Conservation (phyloP, 2,797 vertebrate species). For the Poeciliopsis paucimaculata region DNA sequence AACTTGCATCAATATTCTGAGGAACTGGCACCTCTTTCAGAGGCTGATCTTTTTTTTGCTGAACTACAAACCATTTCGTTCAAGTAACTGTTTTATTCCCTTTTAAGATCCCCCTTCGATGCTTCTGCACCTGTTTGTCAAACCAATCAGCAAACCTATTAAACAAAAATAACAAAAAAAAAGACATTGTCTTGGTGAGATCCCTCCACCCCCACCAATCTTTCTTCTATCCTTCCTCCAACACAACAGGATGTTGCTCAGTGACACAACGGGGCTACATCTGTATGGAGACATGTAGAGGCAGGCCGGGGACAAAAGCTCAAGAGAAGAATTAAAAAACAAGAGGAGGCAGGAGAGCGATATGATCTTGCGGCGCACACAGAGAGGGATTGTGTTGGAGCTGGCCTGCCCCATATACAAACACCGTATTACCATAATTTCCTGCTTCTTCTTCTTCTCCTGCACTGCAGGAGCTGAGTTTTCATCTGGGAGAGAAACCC, state of each 20-base stretch:
- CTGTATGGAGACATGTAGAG: slow-evolving; percentile 71
- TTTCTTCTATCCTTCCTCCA: slow-evolving; percentile 13
- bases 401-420: slow-evolving; percentile 48
- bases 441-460: slow-evolving; percentile 26
- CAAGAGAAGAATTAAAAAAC: slow-evolving; percentile 64
- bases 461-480: slow-evolving; percentile 34
- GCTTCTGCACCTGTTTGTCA: slow-evolving; percentile 39
- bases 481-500: slow-evolving; percentile 1
- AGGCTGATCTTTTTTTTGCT: background rate
- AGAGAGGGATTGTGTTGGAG: slow-evolving; percentile 62
- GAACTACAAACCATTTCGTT: slow-evolving; percentile 20
- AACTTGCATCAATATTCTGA: slow-evolving; percentile 53
- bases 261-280: slow-evolving; percentile 61
- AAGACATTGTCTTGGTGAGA: slow-evolving; percentile 21
- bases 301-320: slow-evolving; percentile 74
- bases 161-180: background rate
- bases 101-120: background rate
- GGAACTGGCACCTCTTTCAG: slow-evolving; percentile 49
- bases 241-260: slow-evolving; percentile 77
- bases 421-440: slow-evolving; percentile 49
- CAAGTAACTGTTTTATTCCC: background rate
- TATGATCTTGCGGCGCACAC: slow-evolving; percentile 64
- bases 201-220: background rate
- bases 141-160: slow-evolving; percentile 22
- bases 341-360: slow-evolving; percentile 59